Base-by-base conservation (phyloP, 2,113 vertebrate species). In the Phrynosoma platyrhinos region DNA sequence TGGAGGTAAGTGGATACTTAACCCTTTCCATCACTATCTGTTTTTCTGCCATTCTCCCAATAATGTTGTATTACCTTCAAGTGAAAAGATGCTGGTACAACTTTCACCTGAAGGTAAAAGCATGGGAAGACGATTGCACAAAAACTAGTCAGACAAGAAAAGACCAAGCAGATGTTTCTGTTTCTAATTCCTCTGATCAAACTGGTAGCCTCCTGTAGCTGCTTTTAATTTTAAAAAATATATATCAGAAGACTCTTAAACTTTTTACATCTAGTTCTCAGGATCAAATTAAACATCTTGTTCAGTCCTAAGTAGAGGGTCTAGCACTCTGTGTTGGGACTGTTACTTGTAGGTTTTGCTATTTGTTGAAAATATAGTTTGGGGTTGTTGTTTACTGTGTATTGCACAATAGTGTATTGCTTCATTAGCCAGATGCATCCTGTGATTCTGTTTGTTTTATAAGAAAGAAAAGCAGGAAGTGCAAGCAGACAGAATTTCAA, bases 361-460 rank as follows among this genome's bases (percentile, higher is more conserved):
- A 27, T 86, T 79, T n/a, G 71, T 80, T 36, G 23, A 72, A 87
- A 80, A 52, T 62, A 77, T 20, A 27, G 30, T 27, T 66, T 87
- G 27, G 2, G 20, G 62, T 68, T 47, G 23, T 74, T 32, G 25
- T 53, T 76, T 68, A 69, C 85, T 86, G 68, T 76, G 42, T 62
- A 88, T 82, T 82, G 30, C 66, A 66, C 71, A 68, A 16, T 74
- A 30, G 76, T 75, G 40, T 75, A 52, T 76, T 68, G 58, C 58
- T 87, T 88, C 40, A 66, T 75, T 82, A 53, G 21, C 58, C 71
- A 88, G 79, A 68, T 83, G 80, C 42, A 83, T 83, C 80, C 80
- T 82, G 40, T 76, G 72, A 47, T 75, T 23, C 42, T 13, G 40
- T 40, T 88, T 87, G 23, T 42, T 25, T 58, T 74, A 66, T 82